Percentiles rank a stretch among this genome's conserved stretches.
phyloP scores from a whole-genome alignment of 1,140 invertebrate species.

The Bombyx mori region DNA sequence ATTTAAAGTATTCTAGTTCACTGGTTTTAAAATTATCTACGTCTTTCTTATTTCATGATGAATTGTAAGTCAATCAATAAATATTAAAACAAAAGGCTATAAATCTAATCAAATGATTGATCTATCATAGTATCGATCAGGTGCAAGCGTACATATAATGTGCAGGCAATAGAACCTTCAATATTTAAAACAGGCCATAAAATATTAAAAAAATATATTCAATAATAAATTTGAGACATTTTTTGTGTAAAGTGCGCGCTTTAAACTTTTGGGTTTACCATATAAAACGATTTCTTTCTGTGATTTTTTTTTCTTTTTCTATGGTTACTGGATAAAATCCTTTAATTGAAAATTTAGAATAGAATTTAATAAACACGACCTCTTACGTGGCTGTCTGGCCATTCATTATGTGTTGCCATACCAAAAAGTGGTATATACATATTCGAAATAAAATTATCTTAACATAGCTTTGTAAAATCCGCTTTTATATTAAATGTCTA shows the following conservation, averaged over 20 bases:
- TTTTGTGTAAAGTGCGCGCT: no score
- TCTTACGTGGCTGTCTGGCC: slow-evolving; percentile 17
- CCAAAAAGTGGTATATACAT: slow-evolving; percentile 31
- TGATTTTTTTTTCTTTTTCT: slow-evolving; percentile 27
- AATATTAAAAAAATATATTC: no score
- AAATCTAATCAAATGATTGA: no score
- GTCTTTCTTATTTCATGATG: no score
- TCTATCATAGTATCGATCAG: slow-evolving; percentile 4
- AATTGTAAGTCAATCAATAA: no score
- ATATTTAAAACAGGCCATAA: slow-evolving; percentile 34
- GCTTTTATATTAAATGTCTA: slow-evolving; percentile 15
- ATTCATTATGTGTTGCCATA: slow-evolving; percentile 13
- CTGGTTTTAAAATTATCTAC: no score
- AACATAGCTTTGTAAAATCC: slow-evolving; percentile 20
- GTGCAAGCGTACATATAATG: slow-evolving; percentile 25
- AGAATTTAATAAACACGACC: no score
- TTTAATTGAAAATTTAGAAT: slow-evolving; percentile 23
- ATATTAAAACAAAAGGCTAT: no score
- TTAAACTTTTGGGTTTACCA: no score
- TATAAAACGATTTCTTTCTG: slow-evolving; percentile 31
- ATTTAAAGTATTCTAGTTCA: no score
- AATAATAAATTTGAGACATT: no score
- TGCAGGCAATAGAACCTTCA: slow-evolving; percentile 18
- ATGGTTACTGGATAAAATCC: slow-evolving; percentile 52
- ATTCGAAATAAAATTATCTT: slow-evolving; percentile 11